Evolutionary conservation across 2,797 vertebrate genomes (phyloP), one percentile per base, ranked within the genome.

Genomic region (Girardinus metallicus): DNA sequence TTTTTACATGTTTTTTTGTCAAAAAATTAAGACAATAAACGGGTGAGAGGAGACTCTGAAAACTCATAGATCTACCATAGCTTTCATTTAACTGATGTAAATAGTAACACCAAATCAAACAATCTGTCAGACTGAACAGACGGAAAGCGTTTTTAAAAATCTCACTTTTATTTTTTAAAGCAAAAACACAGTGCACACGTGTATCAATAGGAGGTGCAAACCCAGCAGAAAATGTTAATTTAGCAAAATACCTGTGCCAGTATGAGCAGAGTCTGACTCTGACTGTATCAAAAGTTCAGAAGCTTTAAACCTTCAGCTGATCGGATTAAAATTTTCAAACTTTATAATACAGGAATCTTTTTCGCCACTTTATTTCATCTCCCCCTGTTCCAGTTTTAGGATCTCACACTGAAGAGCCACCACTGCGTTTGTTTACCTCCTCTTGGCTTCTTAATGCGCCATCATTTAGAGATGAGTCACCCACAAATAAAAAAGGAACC

Each of bases 341-440:
- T 83, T 82, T 60, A 88, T 44, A 79, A 60, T 80, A 85, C 70
- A 87, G 70, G 76, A 83, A 85, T 79, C 84, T 80, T 77, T 9
- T 26, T 66, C 83, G 49, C 29, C 49, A 41, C 66, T 85, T 88
- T 76, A 70, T 49, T 77, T 81, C 82, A 83, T 86, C 80, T 85
- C 70, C 76, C 74, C 10, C 74, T 85, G 88, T 84, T 89, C 90
- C 76, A 82, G 85, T 85, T 91, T 88, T 87, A 89, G 80, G 83
- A 80, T 90, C 82, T 79, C 82, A 74, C 86, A 89, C 89, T 90
- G 81, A 90, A 91, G 90, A 86, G 83, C 87, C 85, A 80, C 83
- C 82, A 83, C 83, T 86, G 81, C 87, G 85, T 91, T 93, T 94
- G 89, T 94, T 93, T 92, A 89, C 88, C 83, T 86, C 87, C 86